phyloP scores from a whole-genome alignment of 2,113 vertebrate species.

The Poeciliopsis occidentalis region DNA sequence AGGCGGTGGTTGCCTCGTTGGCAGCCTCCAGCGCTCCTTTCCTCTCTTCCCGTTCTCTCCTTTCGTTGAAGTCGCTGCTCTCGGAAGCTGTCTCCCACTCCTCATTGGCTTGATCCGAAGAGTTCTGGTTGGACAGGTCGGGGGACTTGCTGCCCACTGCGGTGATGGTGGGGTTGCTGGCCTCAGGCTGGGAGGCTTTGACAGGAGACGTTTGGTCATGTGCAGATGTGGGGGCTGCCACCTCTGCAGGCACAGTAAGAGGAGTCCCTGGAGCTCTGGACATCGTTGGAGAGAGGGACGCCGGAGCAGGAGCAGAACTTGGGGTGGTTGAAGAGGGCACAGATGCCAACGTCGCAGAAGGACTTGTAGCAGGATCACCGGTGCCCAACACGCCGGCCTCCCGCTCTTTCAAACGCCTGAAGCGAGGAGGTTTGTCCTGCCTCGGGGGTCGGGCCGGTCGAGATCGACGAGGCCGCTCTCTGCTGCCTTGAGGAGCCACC shows the following conservation, averaged over 20 bases:
- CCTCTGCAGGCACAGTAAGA: too few relatives aligned
- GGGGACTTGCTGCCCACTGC: constrained; percentile 92
- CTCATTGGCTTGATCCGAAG: constrained; percentile 98
- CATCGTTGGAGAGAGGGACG: constrained; percentile 66
- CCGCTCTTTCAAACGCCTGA: constrained; percentile 92
- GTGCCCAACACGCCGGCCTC: constrained; percentile 83
- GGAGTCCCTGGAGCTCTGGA: constrained; percentile 81
- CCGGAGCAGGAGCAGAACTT: constrained; percentile 38
- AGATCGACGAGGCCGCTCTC: constrained; percentile 91
- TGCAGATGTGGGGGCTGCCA: too few relatives aligned
- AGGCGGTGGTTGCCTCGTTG: constrained; percentile 72
- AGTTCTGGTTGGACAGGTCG: constrained; percentile 98
- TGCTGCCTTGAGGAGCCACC: constrained; percentile 81
- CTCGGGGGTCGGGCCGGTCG: constrained; percentile 93
- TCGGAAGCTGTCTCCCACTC: constrained; percentile 99
- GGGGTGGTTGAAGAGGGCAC: constrained; percentile 49
- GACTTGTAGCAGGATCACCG: constrained; percentile 54
- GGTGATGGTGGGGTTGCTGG: too few relatives aligned
- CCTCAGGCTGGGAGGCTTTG: too few relatives aligned
- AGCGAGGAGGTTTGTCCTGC: constrained; percentile 96
- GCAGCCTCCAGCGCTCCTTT: constrained; percentile 83
- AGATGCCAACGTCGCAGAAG: constrained; percentile 49
- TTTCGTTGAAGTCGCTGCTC: constrained; percentile 98
- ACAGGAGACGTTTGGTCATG: too few relatives aligned
- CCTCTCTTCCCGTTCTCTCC: constrained; percentile 93